Evolutionary conservation across 2,113 vertebrate genomes (phyloP), one percentile per base, ranked within the genome.

Genomic region (Brachyhypopomus occidentalis): DNA sequence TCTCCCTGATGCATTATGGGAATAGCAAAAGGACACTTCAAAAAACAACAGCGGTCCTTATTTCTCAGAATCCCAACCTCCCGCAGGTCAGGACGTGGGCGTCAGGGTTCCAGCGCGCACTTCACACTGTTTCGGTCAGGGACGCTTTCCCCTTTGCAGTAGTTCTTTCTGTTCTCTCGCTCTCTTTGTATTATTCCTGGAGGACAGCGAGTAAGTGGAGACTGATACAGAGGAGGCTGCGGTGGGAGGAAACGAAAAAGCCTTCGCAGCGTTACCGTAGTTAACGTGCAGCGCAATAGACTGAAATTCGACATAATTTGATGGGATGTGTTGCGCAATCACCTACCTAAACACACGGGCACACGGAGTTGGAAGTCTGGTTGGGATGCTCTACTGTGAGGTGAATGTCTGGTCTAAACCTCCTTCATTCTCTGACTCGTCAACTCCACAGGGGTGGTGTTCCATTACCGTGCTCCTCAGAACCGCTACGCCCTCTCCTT

Each of bases 381-480:
- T 41, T 2, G 41, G 3, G 30, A 30, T 1, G 2, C 2, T 41
- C 41, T 9, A 41, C 1, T 52, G 45, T 14, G 45, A 14, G 45
- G 45, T 52, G 45, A 14, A 14, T 11, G 45, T 52, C 45, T 52
- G 45, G 45, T 52, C 45, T 52, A 2, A 52, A 52, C 45, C 70
- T 16, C 17, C 38, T n/a, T 63, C n/a, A 52, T 69, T 74, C 2
- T 72, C 66, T 73, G 63, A 45, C 6, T 20, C 2, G n/a, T 30
- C 8, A 64, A 41, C n/a, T 81, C 27, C 64, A 75, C 86, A 98
- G 97, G 97, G 8, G 95, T 97, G 0, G 95, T 98, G 14, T 99
- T 98, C 89, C 97, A 99, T 84, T 99, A 98, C 89, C 95, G 97
- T 0, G 95, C 96, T 0, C 94, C 93, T n/a, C 94, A 94, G 19